These are phyloP conservation scores for Zapornia atra DNA, from an alignment of 2,113 vertebrate species.

Conservation along the genomic window DNA sequence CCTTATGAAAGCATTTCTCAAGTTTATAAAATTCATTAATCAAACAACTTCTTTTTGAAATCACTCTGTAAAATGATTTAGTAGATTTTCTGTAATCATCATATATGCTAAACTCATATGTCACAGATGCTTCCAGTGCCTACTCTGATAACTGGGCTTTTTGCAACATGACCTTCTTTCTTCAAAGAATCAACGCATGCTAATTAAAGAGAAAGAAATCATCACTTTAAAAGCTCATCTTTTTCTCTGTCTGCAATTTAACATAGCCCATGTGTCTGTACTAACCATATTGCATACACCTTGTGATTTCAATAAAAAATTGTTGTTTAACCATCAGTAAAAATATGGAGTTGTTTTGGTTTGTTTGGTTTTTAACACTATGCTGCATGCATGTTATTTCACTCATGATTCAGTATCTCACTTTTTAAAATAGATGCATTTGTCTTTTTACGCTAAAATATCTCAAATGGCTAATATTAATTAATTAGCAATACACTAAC, in stretches of 20 bases:
- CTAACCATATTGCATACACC: background rate
- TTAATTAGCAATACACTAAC: slow-evolving; percentile 43
- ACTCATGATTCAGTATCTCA: background rate
- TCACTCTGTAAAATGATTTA: background rate
- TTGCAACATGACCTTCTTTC: slow-evolving; percentile 15
- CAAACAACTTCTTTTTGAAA: background rate
- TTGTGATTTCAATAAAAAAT: background rate
- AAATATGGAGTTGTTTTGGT: background rate
- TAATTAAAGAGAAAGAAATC: slow-evolving; percentile 8
- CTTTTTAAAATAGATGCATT: slow-evolving; percentile 20
- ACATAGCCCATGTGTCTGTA: background rate
- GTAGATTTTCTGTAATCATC: background rate
- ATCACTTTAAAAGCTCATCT: background rate
- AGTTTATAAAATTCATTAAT: slow-evolving; percentile 13
- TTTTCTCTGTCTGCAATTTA: background rate
- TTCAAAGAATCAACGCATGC: background rate
- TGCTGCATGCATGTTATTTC: background rate
- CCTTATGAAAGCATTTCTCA: slow-evolving; percentile 5
- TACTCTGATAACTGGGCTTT: background rate
- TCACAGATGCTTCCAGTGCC: background rate
- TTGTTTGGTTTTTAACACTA: background rate
- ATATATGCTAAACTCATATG: background rate
- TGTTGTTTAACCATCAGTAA: background rate
- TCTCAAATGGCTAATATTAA: slow-evolving; percentile 52
- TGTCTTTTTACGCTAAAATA: slow-evolving; percentile 6